Evolutionary conservation across 30 jellyfish, hydroid and myxozoan genomes (phyloP).

Genomic region (Mastigias papua): DNA sequence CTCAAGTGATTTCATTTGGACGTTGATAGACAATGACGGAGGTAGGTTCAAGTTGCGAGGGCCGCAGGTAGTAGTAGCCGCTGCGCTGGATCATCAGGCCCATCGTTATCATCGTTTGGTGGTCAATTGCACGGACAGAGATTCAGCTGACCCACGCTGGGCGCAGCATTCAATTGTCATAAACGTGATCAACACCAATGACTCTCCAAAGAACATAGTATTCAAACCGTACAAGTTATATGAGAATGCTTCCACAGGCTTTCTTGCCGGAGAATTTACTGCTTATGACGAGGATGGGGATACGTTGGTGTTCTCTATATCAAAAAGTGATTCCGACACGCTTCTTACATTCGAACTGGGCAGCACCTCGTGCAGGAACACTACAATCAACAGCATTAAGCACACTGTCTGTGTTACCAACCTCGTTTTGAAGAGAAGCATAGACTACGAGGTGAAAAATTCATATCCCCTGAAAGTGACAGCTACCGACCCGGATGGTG

Average conservation of each 20-base stretch:
- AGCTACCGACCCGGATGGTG: slow-evolving; percentile 61
- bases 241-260: slow-evolving; percentile 71
- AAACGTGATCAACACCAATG: slow-evolving; percentile 49
- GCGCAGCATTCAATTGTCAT: slow-evolving; percentile 38
- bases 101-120: slow-evolving; percentile 55
- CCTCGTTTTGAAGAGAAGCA: slow-evolving; percentile 18
- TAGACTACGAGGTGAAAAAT: slow-evolving; percentile 63
- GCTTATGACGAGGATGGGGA: slow-evolving; percentile 85
- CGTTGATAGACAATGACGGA: slow-evolving; percentile 55
- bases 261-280: slow-evolving; percentile 63
- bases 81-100: slow-evolving; percentile 38
- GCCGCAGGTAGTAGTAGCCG: slow-evolving; percentile 57
- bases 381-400: slow-evolving; percentile 18
- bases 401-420: slow-evolving; percentile 44
- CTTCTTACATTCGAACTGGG: slow-evolving; percentile 56
- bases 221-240: slow-evolving; percentile 38
- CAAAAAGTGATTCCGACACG: slow-evolving; percentile 51
- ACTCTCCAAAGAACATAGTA: slow-evolving; percentile 65
- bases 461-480: slow-evolving; percentile 37
- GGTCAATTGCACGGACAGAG: slow-evolving; percentile 88
- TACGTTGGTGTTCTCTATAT: slow-evolving; percentile 40
- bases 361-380: slow-evolving; percentile 5
- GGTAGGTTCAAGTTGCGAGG: slow-evolving; percentile 75
- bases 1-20: slow-evolving; percentile 81
- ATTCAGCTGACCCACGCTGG: slow-evolving; percentile 52